phyloP scores from a whole-genome alignment of 2,797 vertebrate species.

The Sphaeramia orbicularis region DNA sequence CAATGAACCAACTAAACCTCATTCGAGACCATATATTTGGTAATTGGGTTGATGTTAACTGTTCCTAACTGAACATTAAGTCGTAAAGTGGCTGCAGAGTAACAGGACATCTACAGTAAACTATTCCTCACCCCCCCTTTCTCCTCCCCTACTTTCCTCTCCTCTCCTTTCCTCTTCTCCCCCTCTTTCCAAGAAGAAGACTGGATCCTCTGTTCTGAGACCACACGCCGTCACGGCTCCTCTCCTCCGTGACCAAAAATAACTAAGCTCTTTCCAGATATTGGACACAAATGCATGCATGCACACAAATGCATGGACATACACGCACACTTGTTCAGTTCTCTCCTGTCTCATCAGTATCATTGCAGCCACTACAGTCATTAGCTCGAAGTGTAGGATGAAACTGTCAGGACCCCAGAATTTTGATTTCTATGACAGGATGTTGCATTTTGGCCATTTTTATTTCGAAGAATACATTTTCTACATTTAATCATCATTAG shows the following conservation, averaged over 20 bases:
- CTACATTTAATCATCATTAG: slow-evolving; percentile 23
- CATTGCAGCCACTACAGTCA: slow-evolving; percentile 21
- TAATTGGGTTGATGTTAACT: slow-evolving; percentile 44
- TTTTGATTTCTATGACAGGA: neutral
- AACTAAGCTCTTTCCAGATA: slow-evolving; percentile 73
- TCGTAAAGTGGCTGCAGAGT: slow-evolving; percentile 63
- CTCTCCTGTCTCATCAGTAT: slow-evolving; percentile 24
- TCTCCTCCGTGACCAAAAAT: slow-evolving; percentile 81
- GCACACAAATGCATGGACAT: slow-evolving; percentile 27
- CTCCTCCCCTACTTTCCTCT: slow-evolving; percentile 29
- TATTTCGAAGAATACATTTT: slow-evolving; percentile 24
- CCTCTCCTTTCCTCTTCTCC: slow-evolving; percentile 20
- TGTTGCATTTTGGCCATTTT: slow-evolving; percentile 27
- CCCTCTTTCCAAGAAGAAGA: slow-evolving; percentile 71
- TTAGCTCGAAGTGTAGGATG: slow-evolving; percentile 1
- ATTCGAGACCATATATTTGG: slow-evolving; percentile 32
- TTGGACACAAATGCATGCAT: slow-evolving; percentile 56
- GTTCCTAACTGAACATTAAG: slow-evolving; percentile 62
- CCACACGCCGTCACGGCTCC: slow-evolving; percentile 83
- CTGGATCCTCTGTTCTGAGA: slow-evolving; percentile 81
- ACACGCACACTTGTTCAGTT: slow-evolving; percentile 22
- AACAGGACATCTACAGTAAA: slow-evolving; percentile 76
- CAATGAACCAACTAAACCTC: slow-evolving; percentile 29
- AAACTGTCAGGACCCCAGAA: slow-evolving; percentile 8
- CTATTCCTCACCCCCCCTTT: slow-evolving; percentile 45